Conservation (phyloP, 1,140 invertebrate species). For the Cylas formicarius region DNA sequence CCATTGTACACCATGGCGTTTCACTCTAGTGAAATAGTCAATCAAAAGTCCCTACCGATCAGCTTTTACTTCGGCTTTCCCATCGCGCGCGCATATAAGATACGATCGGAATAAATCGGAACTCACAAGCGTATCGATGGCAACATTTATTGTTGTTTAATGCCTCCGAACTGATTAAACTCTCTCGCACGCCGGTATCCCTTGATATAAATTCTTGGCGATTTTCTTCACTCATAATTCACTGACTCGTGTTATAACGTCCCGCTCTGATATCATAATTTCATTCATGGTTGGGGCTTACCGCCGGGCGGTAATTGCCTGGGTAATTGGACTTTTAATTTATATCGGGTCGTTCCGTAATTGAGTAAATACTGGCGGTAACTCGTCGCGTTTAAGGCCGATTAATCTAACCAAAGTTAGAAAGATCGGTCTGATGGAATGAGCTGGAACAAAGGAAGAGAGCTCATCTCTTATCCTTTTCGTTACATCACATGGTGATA, state of each 20-base stretch:
- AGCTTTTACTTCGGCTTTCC: slow-evolving; percentile 8
- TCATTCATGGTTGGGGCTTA: slow-evolving; percentile 12
- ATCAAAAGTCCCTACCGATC: slow-evolving; percentile 8
- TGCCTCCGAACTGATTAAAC: not conserved
- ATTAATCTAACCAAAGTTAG: no score
- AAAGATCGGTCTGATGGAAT: not conserved
- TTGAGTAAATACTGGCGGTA: slow-evolving; percentile 2
- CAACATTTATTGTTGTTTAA: not conserved
- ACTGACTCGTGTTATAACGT: slow-evolving; percentile 12
- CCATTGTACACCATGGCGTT: no score
- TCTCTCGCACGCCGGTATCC: not conserved
- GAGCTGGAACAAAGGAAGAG: not conserved
- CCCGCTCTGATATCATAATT: slow-evolving; percentile 19
- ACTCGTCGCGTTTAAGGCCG: no score
- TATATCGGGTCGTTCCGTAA: slow-evolving; percentile 11
- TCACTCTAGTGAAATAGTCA: slow-evolving; percentile 3
- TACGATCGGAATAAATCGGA: not conserved
- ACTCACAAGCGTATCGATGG: not conserved
- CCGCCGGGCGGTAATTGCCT: slow-evolving; percentile 16
- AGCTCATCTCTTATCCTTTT: not conserved
- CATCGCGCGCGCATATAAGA: no score
- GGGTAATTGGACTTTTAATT: slow-evolving; percentile 12
- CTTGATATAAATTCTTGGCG: slow-evolving; percentile 8
- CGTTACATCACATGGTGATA: slow-evolving; percentile 5
- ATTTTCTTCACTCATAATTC: slow-evolving; percentile 7